Percentiles rank a stretch among this genome's conserved stretches.
These are phyloP conservation scores for Melanocharis versteri DNA, from an alignment of 2,113 vertebrate genomes.

Conservation along the genomic window DNA sequence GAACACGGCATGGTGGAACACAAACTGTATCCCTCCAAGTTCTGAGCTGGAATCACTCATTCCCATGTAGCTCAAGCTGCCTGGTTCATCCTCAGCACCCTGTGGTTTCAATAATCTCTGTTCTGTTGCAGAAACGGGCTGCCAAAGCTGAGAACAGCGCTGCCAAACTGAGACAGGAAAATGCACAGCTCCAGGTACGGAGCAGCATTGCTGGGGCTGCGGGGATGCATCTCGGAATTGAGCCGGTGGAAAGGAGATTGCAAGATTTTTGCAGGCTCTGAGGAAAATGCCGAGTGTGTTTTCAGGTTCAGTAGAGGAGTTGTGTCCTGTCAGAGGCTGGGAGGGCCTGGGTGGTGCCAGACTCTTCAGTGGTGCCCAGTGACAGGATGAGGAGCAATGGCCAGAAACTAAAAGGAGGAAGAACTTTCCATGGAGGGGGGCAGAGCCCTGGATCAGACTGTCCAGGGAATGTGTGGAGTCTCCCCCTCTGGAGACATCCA, in stretches of 20 bases:
- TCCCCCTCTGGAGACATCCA: background rate
- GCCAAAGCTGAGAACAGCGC: conserved; percentile 81
- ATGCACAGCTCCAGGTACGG: conserved; percentile 78
- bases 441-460: background rate
- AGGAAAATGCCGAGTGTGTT: background rate
- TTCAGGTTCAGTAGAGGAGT: background rate
- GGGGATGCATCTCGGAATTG: fast-evolving
- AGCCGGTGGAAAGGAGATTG: background rate
- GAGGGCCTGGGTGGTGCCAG: background rate
- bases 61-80: fast-evolving
- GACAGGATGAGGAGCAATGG: background rate
- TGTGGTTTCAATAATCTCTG: background rate
- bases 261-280: background rate
- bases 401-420: background rate
- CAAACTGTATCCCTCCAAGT: background rate
- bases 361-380: background rate
- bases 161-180: conserved; percentile 80
- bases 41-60: fast-evolving
- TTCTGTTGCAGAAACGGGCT: conserved; percentile 80
- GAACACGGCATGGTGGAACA: fast-evolving
- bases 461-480: fast-evolving
- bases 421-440: background rate
- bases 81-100: background rate
- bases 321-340: background rate
- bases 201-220: background rate